phyloP scores from a whole-genome alignment of 2,113 vertebrate genomes.

The Cisticola juncidis region DNA sequence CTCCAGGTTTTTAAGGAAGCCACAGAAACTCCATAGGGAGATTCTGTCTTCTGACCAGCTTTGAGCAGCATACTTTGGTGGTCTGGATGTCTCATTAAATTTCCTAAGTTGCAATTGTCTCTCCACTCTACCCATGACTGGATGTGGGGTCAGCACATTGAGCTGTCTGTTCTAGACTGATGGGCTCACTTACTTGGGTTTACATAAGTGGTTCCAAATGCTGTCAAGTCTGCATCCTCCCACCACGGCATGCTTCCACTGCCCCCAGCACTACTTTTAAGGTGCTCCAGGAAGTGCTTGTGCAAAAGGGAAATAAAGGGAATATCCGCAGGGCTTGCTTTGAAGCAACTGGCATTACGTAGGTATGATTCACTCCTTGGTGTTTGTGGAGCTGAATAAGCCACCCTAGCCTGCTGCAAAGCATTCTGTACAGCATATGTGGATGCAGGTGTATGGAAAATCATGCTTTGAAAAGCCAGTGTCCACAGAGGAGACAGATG shows the following conservation, averaged over 20 bases:
- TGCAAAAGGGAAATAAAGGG: neutral
- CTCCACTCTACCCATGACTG: neutral
- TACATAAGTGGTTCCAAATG: neutral
- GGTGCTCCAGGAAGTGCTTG: neutral
- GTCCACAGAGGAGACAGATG: neutral
- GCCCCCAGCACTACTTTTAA: neutral
- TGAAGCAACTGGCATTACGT: neutral
- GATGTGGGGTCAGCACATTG: neutral
- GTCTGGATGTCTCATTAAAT: neutral
- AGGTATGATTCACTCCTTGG: neutral
- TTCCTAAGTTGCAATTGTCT: neutral
- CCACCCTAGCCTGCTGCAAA: neutral
- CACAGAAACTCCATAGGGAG: neutral
- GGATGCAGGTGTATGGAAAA: neutral
- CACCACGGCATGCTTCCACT: fast-evolving
- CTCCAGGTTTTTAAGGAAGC: neutral
- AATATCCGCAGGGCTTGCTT: neutral
- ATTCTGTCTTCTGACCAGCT: neutral
- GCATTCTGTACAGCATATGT: fast-evolving
- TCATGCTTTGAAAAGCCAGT: neutral
- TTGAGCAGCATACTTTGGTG: neutral
- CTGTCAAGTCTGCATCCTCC: neutral
- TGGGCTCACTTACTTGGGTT: neutral
- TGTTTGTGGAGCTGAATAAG: neutral
- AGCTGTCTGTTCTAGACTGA: neutral